Base-by-base conservation (phyloP, 2,113 vertebrate species). In the Plecotus auritus region DNA sequence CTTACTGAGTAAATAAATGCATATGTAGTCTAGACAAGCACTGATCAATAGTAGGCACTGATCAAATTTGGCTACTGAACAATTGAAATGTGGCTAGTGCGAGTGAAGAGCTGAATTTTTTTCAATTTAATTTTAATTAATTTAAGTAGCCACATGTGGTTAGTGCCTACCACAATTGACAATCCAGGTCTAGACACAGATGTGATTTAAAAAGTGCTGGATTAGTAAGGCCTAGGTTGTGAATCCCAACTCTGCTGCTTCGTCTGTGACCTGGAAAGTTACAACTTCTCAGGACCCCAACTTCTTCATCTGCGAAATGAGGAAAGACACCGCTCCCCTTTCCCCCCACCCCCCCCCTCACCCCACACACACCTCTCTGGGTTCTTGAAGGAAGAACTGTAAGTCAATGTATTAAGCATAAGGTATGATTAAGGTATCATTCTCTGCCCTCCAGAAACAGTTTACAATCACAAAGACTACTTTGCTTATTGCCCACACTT, bases 391-490 rank as follows among this genome's bases (percentile, higher is more conserved):
- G 22, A 92, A 76, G 11, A 20, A 72, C 9, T 49, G 59, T 8
- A 82, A 81, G 42, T 66, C 20, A 83, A 45, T 22, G 40, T 56
- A 78, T 42, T 81, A 61, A 80, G 66, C 56, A 93, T 5, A 74
- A 70, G 42, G 40, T 47, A 35, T 5, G 76, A 51, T 69, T 30
- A 66, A 56, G 49, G 66, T 85, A 74, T 80, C 88, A 89, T 87
- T 88, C 66, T 85, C 76, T 88, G 90, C 40, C 49, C 77, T 90
- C 89, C 69, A 80, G 14, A 84, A 96, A 88, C 77, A 64, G 87
- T 49, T 83, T 42, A 64, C 82, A 40, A 56, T 51, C 95, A 47
- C 88, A 61, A 95, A 83, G 35, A 37, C 73, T 82, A 77, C 83
- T 78, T 8, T 66, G 64, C 85, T 88, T 59, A 85, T 2, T 22